Percentiles rank a stretch among this genome's conserved stretches.
Evolutionary conservation across 2,888 invertebrate species (phyloP).

Genomic region (Podabrus alpinus): DNA sequence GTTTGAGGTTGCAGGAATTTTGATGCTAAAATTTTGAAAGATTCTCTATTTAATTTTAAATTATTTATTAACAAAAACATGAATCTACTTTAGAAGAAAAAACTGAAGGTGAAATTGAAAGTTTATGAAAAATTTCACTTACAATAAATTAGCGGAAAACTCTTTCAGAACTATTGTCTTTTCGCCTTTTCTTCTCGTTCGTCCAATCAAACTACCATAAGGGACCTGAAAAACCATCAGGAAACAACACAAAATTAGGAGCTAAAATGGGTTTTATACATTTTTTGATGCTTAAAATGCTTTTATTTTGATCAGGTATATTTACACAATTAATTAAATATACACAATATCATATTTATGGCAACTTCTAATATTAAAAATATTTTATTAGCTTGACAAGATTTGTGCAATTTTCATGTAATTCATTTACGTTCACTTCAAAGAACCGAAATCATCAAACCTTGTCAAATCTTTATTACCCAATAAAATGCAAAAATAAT

Average conservation of each 20-base stretch:
- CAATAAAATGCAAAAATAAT: background rate
- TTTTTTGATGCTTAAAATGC: constrained; percentile 11
- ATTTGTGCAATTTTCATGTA: background rate
- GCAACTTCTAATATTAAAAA: constrained; percentile 38
- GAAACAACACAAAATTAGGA: background rate
- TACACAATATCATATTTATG: constrained; percentile 42
- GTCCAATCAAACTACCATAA: too few relatives aligned
- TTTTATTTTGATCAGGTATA: constrained; percentile 31
- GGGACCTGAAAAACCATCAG: background rate
- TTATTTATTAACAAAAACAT: too few relatives aligned
- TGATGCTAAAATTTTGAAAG: too few relatives aligned
- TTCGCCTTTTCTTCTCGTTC: too few relatives aligned
- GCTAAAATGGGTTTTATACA: background rate
- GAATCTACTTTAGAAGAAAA: too few relatives aligned
- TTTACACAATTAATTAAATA: constrained; percentile 37
- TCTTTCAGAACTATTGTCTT: too few relatives aligned
- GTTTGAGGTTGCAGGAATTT: too few relatives aligned
- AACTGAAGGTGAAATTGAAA: too few relatives aligned
- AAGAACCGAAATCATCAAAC: background rate
- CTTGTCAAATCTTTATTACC: background rate
- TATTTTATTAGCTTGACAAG: background rate
- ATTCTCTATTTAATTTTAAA: too few relatives aligned
- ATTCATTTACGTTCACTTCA: background rate
- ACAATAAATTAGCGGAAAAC: too few relatives aligned
- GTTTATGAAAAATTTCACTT: too few relatives aligned